Evolutionary conservation across 2,797 vertebrate species (phyloP), one percentile per base, ranked within the genome.

Genomic region (Bovichtus diacanthus): DNA sequence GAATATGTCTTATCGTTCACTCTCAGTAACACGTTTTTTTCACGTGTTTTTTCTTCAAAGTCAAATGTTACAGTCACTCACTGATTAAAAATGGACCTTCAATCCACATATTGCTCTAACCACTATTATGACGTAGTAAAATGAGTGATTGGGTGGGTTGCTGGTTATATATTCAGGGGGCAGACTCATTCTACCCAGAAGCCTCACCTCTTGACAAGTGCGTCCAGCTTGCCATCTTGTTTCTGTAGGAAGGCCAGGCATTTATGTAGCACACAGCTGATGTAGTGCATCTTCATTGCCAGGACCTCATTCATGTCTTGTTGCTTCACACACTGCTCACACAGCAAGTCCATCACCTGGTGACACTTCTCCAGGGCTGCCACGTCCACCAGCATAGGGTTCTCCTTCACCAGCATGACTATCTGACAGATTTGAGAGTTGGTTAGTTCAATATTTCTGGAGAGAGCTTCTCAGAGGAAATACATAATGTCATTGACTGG

Each of bases 271-370:
- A 98, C 93, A 50, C 96, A 98, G 83, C 97, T 97, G 87, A 98
- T 94, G 83, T 97, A 98, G 86, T 99, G 97, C 97, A 97, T 98
- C 96, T 97, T 97, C 94, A 97, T 94, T 74, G 96, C 96, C 74
- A 97, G 87, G 7, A 97, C 95, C 91, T 97, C 96, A 61, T 97
- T 97, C 95, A 96, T 96, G 58, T 97, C 96, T 71, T 94, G 94
- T 73, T 97, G 96, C 80, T 96, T 96, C 94, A 97, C 96, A 47
- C 96, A 96, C 63, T 96, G 96, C 87, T 97, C 96, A 78, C 96
- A 97, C 78, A 99, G 96, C 61, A 97, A 93, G 85, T 98, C 97
- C 95, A 98, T 91, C 82, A 98, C 96, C 36, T 82, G 94, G 74
- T 94, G 95, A 70, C 97, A 97, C 89, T 96, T 97, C 81, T 95